A percentile compares a stretch with the other conserved stretches of the same genome.
These are phyloP conservation scores for Opisthograptis luteolata DNA, from an alignment of 2,888 invertebrate species.

Conservation along the genomic window DNA sequence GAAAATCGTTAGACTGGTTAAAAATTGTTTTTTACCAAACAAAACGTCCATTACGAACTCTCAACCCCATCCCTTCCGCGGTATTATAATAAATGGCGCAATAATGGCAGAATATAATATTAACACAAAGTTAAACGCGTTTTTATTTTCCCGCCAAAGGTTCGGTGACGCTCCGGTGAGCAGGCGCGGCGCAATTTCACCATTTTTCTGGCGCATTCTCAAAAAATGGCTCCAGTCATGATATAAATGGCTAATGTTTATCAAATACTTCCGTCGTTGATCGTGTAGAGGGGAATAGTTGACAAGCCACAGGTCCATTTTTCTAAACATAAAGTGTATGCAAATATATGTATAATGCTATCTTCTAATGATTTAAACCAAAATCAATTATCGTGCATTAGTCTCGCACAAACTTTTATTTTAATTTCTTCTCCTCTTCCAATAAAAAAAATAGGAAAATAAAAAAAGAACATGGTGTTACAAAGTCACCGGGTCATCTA, in stretches of 20 bases:
- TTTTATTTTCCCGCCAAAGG: slow-evolving; percentile 79
- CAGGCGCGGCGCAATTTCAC: slow-evolving; percentile 3
- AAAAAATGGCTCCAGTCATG: slow-evolving; percentile 72
- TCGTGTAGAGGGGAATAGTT: slow-evolving; percentile 7
- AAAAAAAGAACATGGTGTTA: too few species aligned
- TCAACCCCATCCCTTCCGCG: slow-evolving; percentile 80
- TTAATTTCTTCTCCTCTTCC: too few species aligned
- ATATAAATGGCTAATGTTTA: slow-evolving; percentile 80
- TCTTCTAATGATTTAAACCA: too few species aligned
- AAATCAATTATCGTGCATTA: too few species aligned
- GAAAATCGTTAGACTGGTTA: slow-evolving; percentile 69
- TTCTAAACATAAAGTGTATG: too few species aligned
- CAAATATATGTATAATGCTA: too few species aligned
- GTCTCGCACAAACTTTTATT: too few species aligned
- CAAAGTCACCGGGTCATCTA: too few species aligned
- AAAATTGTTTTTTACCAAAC: slow-evolving; percentile 76
- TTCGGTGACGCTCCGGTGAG: slow-evolving; percentile 54
- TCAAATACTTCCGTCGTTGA: slow-evolving; percentile 64
- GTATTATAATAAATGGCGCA: slow-evolving; percentile 83
- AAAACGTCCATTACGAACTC: slow-evolving; percentile 80
- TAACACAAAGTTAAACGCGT: slow-evolving; percentile 83
- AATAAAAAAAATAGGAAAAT: too few species aligned
- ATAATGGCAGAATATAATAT: slow-evolving; percentile 84
- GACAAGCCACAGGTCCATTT: not conserved
- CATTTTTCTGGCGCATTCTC: slow-evolving; percentile 31